phyloP scores from a whole-genome alignment of 2,888 invertebrate species.

The Cryptocheilus praepositus region DNA sequence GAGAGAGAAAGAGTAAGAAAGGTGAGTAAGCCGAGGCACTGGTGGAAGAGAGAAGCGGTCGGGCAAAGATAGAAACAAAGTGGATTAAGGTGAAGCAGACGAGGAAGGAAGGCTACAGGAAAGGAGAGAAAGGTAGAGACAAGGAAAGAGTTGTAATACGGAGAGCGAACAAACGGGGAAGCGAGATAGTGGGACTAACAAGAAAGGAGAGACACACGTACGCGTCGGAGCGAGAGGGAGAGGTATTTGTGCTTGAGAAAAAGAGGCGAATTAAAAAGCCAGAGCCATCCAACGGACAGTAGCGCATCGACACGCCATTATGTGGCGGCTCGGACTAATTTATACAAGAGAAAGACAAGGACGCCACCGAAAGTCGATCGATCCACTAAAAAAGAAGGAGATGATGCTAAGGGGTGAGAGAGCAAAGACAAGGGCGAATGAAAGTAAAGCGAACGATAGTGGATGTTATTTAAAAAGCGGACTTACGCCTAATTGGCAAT shows the following conservation, averaged over 20 bases:
- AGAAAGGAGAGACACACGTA: constrained; percentile 24
- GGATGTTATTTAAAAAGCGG: constrained; percentile 65
- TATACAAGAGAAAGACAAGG: constrained; percentile 73
- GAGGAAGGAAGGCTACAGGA: constrained; percentile 2
- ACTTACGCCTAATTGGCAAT: constrained; percentile 70
- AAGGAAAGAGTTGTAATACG: constrained; percentile 9
- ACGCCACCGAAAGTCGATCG: constrained; percentile 67
- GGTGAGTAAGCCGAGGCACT: no score
- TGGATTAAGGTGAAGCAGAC: constrained; percentile 3
- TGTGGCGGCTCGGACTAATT: constrained; percentile 74
- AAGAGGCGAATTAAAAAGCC: constrained; percentile 41
- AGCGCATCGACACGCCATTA: constrained; percentile 75
- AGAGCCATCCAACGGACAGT: constrained; percentile 53
- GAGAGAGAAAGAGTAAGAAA: constrained; percentile 33
- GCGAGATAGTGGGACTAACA: constrained; percentile 17
- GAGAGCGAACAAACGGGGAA: constrained; percentile 22
- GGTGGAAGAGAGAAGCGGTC: constrained; percentile 32
- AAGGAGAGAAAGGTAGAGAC: constrained; percentile 8
- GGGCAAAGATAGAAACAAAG: constrained; percentile 21
- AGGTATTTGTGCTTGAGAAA: constrained; percentile 21
- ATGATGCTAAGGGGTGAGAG: constrained; percentile 14
- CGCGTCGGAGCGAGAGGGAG: constrained; percentile 14
- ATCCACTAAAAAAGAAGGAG: constrained; percentile 20
- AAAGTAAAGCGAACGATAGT: constrained; percentile 46
- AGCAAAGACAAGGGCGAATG: constrained; percentile 31